Base-by-base conservation (phyloP, 2,113 vertebrate genomes). In the Nesoenas mayeri region DNA sequence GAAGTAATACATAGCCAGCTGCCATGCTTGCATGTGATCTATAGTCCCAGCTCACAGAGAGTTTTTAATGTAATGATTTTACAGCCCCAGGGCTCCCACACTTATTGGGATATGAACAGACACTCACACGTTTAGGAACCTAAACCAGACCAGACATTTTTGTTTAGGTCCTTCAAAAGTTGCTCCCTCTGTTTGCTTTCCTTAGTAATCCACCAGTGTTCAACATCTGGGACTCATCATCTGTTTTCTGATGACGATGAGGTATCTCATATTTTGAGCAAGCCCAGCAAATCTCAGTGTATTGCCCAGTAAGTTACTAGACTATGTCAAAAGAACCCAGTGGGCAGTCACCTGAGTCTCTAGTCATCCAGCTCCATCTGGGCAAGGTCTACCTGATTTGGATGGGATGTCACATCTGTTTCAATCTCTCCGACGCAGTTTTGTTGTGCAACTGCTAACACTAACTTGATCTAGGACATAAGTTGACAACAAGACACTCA, bases 151-250 rank as follows among this genome's bases (percentile, higher is more conserved):
- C 62, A 92, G 82, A 71, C 73, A 53, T 77, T 88, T 83, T 90
- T 87, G 60, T 75, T 86, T 36, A 87, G 81, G 64, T 90, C 82
- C 87, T 93, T 78, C 91, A 85, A 91, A 94, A 84, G 60, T 91
- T 88, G 50, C 69, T 94, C 73, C 28, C 40, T 80, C 58, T 96
- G 20, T 97, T 93, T 97, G 77, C 92, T 97, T 96, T 96, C 80
- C 75, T 93, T 91, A 66, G 47, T 93, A 93, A 95, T 95, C 82
- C 93, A 36, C 1, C 28, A 91, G 70, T 47, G 11, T 36, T 65
- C 86, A 95, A 91, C 93, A 97, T 94, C 91, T 97, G 95, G 94
- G 86, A 70, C 34, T 61, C 74, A 92, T 96, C 79, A 85, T 56
- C 58, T 84, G 50, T 66, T 81, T 94, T 95, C 91, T 94, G 93